Evolutionary conservation across 35 echinoderm and acorn worm genomes (phyloP), one percentile per base, ranked within the genome.

Genomic region (Hemicentrotus pulcherrimus): DNA sequence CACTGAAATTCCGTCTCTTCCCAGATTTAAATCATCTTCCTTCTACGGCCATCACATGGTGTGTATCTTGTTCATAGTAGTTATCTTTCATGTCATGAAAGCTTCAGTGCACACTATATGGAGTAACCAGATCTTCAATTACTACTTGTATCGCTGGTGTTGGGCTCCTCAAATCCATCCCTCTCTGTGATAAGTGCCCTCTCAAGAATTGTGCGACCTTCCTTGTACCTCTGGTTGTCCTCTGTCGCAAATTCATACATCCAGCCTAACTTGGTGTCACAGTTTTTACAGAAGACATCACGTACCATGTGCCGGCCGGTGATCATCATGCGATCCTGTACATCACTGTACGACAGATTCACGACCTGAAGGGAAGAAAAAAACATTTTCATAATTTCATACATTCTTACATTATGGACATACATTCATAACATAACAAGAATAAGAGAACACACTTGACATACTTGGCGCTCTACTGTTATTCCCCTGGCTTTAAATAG

Each of bases 171-270:
- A 95, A 99, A 97, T 4, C 98, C 98, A 33, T 99, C 98, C 28
- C 98, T 97, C 48, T 99, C 98, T 12, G 96, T 99, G 88, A 99
- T 97, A 4, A 99, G 96, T 7, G 98, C 98, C 93, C 98, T 97
- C 94, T 99, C 98, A 28, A 99, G 92, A 31, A 99, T 99, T 2
- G 97, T 95, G 30, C 96, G 70, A 28, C 98, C 98, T 94, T 99
- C 98, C 91, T 99, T 99, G 92, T 99, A 99, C 86, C 98, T 92
- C 86, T 99, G 98, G 86, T 98, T 99, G 86, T 99, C 98, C 92
- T 99, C 98, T 50, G 97, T 98, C 41, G 98, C 98, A 95, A 99
- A 99, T 92, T 99, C 98, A 71, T 99, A 99, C 95, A 99, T 99
- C 98, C 98, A 99, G 31, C 98, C 98, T 4, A 99, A 94, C 91